These are phyloP conservation scores for Thalassoma bifasciatum DNA, from an alignment of 2,113 vertebrate genomes.

Conservation along the genomic window DNA sequence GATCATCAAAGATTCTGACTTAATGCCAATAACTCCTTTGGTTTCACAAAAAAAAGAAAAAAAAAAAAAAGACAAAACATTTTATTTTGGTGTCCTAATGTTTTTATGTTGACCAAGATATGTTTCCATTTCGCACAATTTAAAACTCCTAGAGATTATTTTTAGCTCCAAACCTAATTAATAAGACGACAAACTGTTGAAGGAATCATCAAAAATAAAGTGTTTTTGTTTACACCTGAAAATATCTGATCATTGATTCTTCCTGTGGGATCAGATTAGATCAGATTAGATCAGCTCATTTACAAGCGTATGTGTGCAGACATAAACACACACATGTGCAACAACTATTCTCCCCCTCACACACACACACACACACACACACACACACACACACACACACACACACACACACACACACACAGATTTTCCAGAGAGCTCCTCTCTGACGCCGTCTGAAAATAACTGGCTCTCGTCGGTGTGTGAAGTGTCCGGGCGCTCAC, in stretches of 20 bases:
- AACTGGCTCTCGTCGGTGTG: constrained; percentile 53
- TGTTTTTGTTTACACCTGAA: constrained; percentile 8
- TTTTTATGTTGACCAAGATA: too few relatives aligned
- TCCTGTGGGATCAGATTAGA: not conserved
- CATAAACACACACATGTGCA: constrained; percentile 1
- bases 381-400: constrained; percentile 20
- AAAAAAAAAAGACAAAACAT: too few relatives aligned
- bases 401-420: constrained; percentile 17
- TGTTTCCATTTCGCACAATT: too few relatives aligned
- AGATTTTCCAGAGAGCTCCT: constrained; percentile 42
- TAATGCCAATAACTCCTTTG: too few relatives aligned
- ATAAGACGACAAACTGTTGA: too few relatives aligned
- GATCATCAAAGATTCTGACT: too few relatives aligned
- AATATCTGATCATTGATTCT: not conserved
- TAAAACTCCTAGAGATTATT: too few relatives aligned
- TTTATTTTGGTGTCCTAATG: too few relatives aligned
- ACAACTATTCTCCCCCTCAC: not conserved
- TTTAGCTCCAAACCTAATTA: too few relatives aligned
- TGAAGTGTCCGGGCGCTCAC: constrained; percentile 60
- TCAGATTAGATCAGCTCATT: too few relatives aligned
- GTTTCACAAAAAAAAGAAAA: too few relatives aligned
- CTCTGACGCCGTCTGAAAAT: constrained; percentile 62
- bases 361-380: not conserved
- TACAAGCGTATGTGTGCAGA: not conserved
- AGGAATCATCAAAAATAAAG: too few relatives aligned